These are phyloP conservation scores for Idaea straminata DNA, from an alignment of 2,888 invertebrate species.

Conservation along the genomic window DNA sequence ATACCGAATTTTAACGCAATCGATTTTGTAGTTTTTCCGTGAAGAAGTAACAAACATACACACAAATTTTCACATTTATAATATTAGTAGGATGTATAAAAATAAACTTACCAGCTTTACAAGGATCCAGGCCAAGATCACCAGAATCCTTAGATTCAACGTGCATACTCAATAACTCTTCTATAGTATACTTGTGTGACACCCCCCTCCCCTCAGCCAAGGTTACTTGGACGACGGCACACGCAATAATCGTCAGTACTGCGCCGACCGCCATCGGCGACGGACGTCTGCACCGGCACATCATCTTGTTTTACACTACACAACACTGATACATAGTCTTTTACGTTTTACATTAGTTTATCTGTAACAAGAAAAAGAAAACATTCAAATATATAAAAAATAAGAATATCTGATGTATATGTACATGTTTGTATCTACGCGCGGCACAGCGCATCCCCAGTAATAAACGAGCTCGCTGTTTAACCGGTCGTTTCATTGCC, in stretches of 20 bases:
- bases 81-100: too few relatives aligned
- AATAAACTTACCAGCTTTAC: slow-evolving; percentile 88
- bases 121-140: slow-evolving; percentile 91
- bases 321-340: slow-evolving; percentile 59
- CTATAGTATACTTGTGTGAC: slow-evolving; percentile 81
- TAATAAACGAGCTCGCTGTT: too few relatives aligned
- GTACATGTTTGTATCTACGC: too few relatives aligned
- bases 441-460: too few relatives aligned
- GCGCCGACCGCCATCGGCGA: slow-evolving; percentile 43
- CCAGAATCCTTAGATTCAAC: slow-evolving; percentile 85
- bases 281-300: slow-evolving; percentile 48
- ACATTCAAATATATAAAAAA: too few relatives aligned
- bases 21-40: too few relatives aligned
- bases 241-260: slow-evolving; percentile 52
- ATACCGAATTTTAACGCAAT: too few relatives aligned
- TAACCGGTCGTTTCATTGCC: too few relatives aligned
- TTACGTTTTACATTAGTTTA: slow-evolving; percentile 26
- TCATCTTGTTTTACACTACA: slow-evolving; percentile 53
- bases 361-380: slow-evolving; percentile 58
- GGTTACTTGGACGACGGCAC: slow-evolving; percentile 41
- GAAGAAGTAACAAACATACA: too few relatives aligned
- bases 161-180: slow-evolving; percentile 82
- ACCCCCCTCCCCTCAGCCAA: slow-evolving; percentile 57
- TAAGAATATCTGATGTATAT: too few relatives aligned
- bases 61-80: too few relatives aligned